Conservation (phyloP, 2,888 invertebrate species). For the Aphodius granarius region DNA sequence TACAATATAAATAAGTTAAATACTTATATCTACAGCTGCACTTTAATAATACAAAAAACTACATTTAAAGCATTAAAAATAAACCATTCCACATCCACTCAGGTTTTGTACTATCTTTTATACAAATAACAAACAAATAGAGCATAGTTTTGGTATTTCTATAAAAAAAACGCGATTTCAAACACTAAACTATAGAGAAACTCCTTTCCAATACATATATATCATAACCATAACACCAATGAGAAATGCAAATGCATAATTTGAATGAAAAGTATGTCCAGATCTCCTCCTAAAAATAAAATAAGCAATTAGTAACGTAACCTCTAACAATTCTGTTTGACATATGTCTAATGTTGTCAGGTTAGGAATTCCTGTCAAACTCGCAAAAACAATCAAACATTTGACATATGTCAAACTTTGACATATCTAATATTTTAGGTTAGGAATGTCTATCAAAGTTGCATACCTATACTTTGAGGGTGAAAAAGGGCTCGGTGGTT, state of each 20-base stretch:
- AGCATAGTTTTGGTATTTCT: background rate
- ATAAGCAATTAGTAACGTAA: conserved; percentile 16
- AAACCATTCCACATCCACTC: no score
- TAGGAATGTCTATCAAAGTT: background rate
- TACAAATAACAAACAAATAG: background rate
- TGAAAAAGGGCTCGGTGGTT: conserved; percentile 63
- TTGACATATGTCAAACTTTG: no score
- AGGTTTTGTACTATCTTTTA: background rate
- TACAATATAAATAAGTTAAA: background rate
- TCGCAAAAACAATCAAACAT: no score
- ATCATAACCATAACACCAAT: conserved; percentile 54
- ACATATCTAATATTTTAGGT: background rate
- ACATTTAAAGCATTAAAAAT: no score
- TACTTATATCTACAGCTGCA: background rate
- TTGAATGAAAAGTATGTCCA: conserved; percentile 53
- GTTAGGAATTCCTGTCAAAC: no score
- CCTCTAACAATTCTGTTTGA: no score
- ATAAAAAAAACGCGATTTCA: background rate
- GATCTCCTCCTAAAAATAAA: conserved; percentile 46
- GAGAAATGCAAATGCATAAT: conserved; percentile 55
- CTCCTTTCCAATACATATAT: conserved; percentile 50
- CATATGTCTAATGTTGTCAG: no score
- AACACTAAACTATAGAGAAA: conserved; percentile 29
- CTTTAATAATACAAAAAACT: background rate
- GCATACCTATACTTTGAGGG: conserved; percentile 56